A percentile compares a stretch with the other conserved stretches of the same genome.
Evolutionary conservation across 2,113 vertebrate genomes (phyloP).

Genomic region (Megaceryle maxima): DNA sequence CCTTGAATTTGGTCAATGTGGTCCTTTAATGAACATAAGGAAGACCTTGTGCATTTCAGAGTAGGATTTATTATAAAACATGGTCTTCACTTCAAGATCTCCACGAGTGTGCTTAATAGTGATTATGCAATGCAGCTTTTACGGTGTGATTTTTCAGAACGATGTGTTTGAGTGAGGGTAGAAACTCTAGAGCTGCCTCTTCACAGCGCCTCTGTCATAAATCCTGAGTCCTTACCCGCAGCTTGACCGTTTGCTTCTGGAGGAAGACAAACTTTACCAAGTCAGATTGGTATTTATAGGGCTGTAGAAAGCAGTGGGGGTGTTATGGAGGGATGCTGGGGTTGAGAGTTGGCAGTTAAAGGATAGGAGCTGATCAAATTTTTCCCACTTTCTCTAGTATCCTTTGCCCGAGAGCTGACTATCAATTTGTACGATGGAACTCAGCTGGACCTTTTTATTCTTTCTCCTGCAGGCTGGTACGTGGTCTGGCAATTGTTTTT

Average conservation of each 20-base stretch:
- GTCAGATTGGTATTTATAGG: not conserved
- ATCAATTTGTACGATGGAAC: not conserved
- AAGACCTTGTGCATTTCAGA: not conserved
- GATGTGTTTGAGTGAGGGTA: not conserved
- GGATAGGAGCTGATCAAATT: rapidly evolving
- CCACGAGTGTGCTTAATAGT: not conserved
- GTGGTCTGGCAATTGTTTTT: conserved; percentile 98
- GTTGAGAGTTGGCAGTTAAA: not conserved
- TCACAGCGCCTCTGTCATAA: not conserved
- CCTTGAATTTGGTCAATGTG: not conserved
- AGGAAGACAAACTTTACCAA: not conserved
- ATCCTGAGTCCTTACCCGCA: not conserved
- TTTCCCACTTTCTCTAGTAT: not conserved
- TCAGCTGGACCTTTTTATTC: not conserved
- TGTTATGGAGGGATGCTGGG: not conserved
- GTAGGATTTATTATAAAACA: not conserved
- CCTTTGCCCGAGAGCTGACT: not conserved
- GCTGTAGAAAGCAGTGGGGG: not conserved
- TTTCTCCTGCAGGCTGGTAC: conserved; percentile 88
- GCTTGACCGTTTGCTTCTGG: not conserved
- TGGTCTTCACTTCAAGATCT: not conserved
- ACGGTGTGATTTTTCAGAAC: not conserved
- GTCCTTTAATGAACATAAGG: not conserved
- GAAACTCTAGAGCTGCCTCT: not conserved
- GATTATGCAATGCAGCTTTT: not conserved